Evolutionary conservation across 2,113 vertebrate species (phyloP), one percentile per base, ranked within the genome.

Genomic region (Rana temporaria): DNA sequence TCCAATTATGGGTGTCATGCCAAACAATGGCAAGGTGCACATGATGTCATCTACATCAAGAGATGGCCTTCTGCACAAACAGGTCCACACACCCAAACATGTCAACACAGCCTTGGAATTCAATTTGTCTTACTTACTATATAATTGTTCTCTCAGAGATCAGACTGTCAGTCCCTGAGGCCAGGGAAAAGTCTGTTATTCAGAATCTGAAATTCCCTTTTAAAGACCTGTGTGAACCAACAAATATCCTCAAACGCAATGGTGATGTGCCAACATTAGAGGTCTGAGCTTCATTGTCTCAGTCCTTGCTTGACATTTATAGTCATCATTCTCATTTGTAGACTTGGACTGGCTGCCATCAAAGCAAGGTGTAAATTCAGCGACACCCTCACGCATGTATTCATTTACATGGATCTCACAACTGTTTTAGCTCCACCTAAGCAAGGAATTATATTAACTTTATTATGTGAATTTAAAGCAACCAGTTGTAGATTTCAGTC

Each of bases 121-220:
- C 22, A 19, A 66, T 18, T 38, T 60, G 26, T 38, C 22, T 74
- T 55, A 59, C 42, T 57, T 66, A 55, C 55, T 7, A 59, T 34
- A 42, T 82, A 65, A 82, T 82, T 82, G 70, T 63, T 75, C 32
- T 75, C n/a, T 6, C 52, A 59, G 32, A 74, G 34, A 82, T 60
- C 60, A 53, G 38, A 38, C 30, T 42, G 62, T 6, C 24, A 59
- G 30, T 66, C 26, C 62, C 38, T 56, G 3, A 18, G 60, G 70
- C 56, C 20, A 82, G 71, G 18, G 62, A 48, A 66, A 75, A 82
- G 62, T 75, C 70, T 59, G 71, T 38, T 66, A 22, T 42, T 65
- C 38, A 66, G n/a, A 32, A 81, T 9, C 57, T 55, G 68, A 75
- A 34, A 64, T 64, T 79, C 65, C 26, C 14, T 57, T 55, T 76